Base-by-base conservation (phyloP, 2,797 vertebrate species). In the Cichlasoma orientale region DNA sequence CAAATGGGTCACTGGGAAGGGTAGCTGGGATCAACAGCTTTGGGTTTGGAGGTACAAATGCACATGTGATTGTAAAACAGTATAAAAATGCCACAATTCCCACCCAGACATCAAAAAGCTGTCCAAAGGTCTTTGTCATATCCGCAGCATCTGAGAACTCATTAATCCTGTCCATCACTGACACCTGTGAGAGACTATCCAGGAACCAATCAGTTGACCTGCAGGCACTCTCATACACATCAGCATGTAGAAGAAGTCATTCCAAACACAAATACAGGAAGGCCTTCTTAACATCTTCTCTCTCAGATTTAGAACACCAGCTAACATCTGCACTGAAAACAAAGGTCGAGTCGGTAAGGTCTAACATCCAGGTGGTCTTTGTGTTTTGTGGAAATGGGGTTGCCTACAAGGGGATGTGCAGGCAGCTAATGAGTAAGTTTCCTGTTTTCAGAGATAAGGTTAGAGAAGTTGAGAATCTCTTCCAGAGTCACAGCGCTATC, bases 21-120 rank as follows among this genome's bases (percentile, higher is more conserved):
- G 82, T 95, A 54, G 97, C 96, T 82, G 97, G 97, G 19, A 87
- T 98, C 83, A 98, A 96, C 89, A 96, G 94, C 89, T 98, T 98
- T 95, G 97, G 97, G 10, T 97, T 98, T 93, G 97, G 97, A 56
- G 97, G 97, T 61, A 98, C 97, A 61, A 98, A 98, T 88, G 95
- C 95, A 81, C 97, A 98, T 27, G 88, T 79, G 3, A 94, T 98
- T 74, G 89, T 98, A 18, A 96, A 88, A 82, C 94, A 97, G 72
- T 75, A 95, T 58, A 94, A 87, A 61, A 88, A 94, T 77, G 68
- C 66, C 1, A 52, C 72, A 1, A 1, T 61, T 77, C 75, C 88
- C 33, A 76, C 75, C 36, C 29, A 78, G 50, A 88, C 87, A 54
- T 83, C n/a, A 47, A 74, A 92, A 82, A 72, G 79, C 31, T 83